A percentile compares a stretch with the other conserved stretches of the same genome.
Conservation (phyloP, 2,797 vertebrate genomes). For the Betta splendens region DNA sequence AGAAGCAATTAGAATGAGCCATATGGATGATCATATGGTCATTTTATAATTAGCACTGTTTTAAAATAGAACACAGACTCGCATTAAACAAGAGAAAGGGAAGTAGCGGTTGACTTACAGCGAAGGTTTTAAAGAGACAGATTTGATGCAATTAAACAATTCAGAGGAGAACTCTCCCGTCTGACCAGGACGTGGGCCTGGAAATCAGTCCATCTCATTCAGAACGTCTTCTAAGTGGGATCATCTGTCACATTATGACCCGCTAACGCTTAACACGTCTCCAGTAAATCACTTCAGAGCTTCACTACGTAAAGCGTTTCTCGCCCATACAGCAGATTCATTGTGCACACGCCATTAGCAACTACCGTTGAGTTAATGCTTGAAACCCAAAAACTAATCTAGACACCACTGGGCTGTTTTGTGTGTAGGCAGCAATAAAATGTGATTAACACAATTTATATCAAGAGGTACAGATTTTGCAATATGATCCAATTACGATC, state of each 20-base stretch:
- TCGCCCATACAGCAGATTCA: background rate
- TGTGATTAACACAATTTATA: slow-evolving; percentile 28
- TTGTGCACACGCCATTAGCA: slow-evolving; percentile 4
- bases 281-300: no score
- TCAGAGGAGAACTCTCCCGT: background rate
- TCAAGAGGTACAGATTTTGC: slow-evolving; percentile 15
- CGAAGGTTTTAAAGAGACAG: slow-evolving; percentile 33
- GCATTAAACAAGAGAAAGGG: slow-evolving; percentile 42
- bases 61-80: slow-evolving; percentile 68
- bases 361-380: slow-evolving; percentile 13
- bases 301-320: background rate
- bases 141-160: slow-evolving; percentile 34
- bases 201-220: slow-evolving; percentile 17
- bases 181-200: background rate
- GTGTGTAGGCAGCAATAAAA: slow-evolving; percentile 16
- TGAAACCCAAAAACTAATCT: slow-evolving; percentile 3
- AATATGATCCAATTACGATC: slow-evolving; percentile 10
- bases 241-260: slow-evolving; percentile 29
- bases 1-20: slow-evolving; percentile 75
- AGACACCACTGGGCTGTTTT: slow-evolving; percentile 14
- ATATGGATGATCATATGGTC: slow-evolving; percentile 81
- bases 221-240: slow-evolving; percentile 15
- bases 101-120: slow-evolving; percentile 46
- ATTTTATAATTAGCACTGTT: slow-evolving; percentile 77
- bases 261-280: no score